Evolutionary conservation across 2,113 vertebrate genomes (phyloP).

Genomic region (Spea multiplicata): DNA sequence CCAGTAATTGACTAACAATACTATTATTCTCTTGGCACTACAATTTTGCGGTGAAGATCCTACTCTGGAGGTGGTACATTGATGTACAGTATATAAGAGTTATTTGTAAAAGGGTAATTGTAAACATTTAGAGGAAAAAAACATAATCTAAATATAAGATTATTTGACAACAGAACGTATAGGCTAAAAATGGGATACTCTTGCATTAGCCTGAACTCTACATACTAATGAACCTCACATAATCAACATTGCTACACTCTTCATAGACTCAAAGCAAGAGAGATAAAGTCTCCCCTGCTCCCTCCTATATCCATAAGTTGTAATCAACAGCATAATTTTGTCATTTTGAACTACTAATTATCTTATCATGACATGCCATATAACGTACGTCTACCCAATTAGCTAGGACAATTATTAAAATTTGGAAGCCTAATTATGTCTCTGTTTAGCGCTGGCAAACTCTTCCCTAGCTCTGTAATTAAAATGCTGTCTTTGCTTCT

Average conservation of each 20-base stretch:
- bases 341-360: slow-evolving; percentile 83
- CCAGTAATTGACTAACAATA: slow-evolving; percentile 18
- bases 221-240: slow-evolving; percentile 59
- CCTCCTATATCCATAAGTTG: slow-evolving; percentile 57
- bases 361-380: slow-evolving; percentile 73
- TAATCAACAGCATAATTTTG: slow-evolving; percentile 76
- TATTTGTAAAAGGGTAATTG: slow-evolving; percentile 22
- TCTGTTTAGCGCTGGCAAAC: slow-evolving; percentile 91
- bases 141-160: neutral
- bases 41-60: neutral
- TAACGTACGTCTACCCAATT: slow-evolving; percentile 85
- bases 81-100: slow-evolving; percentile 18
- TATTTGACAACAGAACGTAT: neutral
- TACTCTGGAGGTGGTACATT: neutral
- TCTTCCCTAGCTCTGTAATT: slow-evolving; percentile 84
- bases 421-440: slow-evolving; percentile 93
- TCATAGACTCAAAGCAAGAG: slow-evolving; percentile 54
- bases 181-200: slow-evolving; percentile 8
- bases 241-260: slow-evolving; percentile 55
- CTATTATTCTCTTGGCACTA: neutral
- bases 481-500: slow-evolving; percentile 82
- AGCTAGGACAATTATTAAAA: slow-evolving; percentile 94
- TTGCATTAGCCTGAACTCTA: slow-evolving; percentile 34
- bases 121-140: slow-evolving; percentile 27
- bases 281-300: slow-evolving; percentile 54